These are phyloP conservation scores for Phaethon lepturus DNA, from an alignment of 2,113 vertebrate genomes.

Conservation along the genomic window DNA sequence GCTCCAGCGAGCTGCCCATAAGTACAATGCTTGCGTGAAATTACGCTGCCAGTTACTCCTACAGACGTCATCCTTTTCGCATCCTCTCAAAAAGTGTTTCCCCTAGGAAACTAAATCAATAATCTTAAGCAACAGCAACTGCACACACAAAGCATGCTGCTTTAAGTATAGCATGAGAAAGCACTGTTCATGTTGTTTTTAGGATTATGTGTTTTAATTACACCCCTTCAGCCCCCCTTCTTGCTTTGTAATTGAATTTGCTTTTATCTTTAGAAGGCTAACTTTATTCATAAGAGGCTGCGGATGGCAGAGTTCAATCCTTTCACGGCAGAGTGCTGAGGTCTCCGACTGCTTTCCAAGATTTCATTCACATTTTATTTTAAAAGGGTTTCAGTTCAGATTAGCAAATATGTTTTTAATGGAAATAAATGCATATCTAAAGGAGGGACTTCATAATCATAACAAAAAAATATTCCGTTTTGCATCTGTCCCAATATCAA, in stretches of 20 bases:
- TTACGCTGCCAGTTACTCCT: neutral
- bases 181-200: neutral
- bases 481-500: neutral
- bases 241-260: conserved; percentile 50
- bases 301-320: neutral
- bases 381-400: neutral
- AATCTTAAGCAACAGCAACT: conserved; percentile 23
- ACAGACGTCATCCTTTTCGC: neutral
- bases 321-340: neutral
- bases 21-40: neutral
- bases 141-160: neutral
- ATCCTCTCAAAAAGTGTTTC: conserved; percentile 6
- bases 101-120: conserved; percentile 53
- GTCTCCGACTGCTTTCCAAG: conserved; percentile 6
- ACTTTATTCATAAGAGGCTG: conserved; percentile 28
- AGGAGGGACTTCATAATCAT: neutral
- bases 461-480: neutral
- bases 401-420: neutral
- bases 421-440: neutral
- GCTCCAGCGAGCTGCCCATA: neutral
- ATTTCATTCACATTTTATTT: neutral
- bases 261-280: conserved; percentile 37
- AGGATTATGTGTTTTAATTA: conserved; percentile 58
- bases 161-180: conserved; percentile 24
- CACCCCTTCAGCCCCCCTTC: neutral